Evolutionary conservation across 2,888 invertebrate species (phyloP).

Genomic region (Zonitis immaculata): DNA sequence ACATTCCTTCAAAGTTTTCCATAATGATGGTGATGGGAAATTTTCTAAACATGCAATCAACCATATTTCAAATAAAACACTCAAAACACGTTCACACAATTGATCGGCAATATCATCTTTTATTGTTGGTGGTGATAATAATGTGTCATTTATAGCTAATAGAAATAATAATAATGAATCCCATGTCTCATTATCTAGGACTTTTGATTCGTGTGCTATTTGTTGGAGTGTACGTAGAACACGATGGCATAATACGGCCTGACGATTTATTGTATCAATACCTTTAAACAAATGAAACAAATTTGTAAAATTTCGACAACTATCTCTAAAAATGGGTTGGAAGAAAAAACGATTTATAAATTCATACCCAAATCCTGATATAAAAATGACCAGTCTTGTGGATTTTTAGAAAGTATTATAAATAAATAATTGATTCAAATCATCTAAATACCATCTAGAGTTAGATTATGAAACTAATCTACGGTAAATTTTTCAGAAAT

Average conservation of each 20-base stretch:
- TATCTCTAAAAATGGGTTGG: too few species aligned
- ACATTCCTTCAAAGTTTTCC: slow-evolving; percentile 92
- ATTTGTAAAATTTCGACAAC: neutral
- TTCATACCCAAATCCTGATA: slow-evolving; percentile 80
- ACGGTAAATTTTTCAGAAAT: too few species aligned
- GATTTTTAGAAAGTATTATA: slow-evolving; percentile 32
- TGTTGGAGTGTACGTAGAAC: slow-evolving; percentile 81
- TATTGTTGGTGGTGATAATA: slow-evolving; percentile 87
- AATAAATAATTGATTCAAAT: too few species aligned
- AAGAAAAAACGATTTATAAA: slow-evolving; percentile 8
- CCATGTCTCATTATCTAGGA: slow-evolving; percentile 85
- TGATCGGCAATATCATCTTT: slow-evolving; percentile 92
- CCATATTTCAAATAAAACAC: slow-evolving; percentile 87
- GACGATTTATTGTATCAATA: slow-evolving; percentile 84
- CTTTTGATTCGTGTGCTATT: slow-evolving; percentile 68
- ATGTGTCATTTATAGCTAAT: slow-evolving; percentile 83
- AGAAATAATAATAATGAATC: slow-evolving; percentile 81
- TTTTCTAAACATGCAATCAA: slow-evolving; percentile 69
- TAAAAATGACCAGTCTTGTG: slow-evolving; percentile 86
- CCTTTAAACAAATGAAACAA: slow-evolving; percentile 50
- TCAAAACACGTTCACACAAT: slow-evolving; percentile 87
- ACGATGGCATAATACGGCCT: slow-evolving; percentile 89
- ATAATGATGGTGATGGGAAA: slow-evolving; percentile 92
- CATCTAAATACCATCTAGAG: too few species aligned
- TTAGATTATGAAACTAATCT: too few species aligned